A percentile compares a stretch with the other conserved stretches of the same genome.
phyloP scores from a whole-genome alignment of 2,888 invertebrate species.

The Chesias legatella region DNA sequence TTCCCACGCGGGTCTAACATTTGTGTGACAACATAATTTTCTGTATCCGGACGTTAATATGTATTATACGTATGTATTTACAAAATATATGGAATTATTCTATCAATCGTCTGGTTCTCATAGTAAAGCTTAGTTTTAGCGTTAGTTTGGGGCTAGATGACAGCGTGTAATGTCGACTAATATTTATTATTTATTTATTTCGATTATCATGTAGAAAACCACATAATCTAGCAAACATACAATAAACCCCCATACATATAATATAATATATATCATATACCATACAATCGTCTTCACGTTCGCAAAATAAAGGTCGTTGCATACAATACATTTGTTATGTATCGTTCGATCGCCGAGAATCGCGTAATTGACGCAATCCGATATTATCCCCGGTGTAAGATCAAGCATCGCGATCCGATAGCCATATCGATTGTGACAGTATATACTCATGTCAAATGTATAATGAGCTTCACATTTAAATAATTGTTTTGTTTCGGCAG shows the following conservation, averaged over 20 bases:
- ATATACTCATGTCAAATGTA: conserved; percentile 60
- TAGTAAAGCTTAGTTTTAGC: no score
- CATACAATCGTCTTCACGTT: conserved; percentile 11
- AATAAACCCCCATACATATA: no score
- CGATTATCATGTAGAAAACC: background rate
- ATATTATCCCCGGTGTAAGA: conserved; percentile 73
- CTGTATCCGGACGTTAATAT: no score
- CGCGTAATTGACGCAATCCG: conserved; percentile 77
- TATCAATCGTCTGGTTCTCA: no score
- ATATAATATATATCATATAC: background rate
- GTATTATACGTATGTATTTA: no score
- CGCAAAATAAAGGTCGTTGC: conserved; percentile 57
- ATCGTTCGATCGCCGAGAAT: conserved; percentile 66
- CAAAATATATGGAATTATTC: no score
- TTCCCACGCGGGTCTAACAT: no score
- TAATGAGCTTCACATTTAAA: conserved; percentile 64
- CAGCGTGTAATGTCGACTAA: no score
- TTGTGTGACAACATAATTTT: no score
- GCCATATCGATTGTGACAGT: conserved; percentile 66
- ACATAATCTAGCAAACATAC: background rate
- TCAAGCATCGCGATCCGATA: conserved; percentile 66
- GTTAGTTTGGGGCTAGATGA: no score
- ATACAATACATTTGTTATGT: conserved; percentile 71
- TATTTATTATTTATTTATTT: background rate
- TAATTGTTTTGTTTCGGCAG: conserved; percentile 51